A percentile compares a stretch with the other conserved stretches of the same genome.
These are phyloP conservation scores for Phaethon lepturus DNA, from an alignment of 2,113 vertebrate species.

Conservation along the genomic window DNA sequence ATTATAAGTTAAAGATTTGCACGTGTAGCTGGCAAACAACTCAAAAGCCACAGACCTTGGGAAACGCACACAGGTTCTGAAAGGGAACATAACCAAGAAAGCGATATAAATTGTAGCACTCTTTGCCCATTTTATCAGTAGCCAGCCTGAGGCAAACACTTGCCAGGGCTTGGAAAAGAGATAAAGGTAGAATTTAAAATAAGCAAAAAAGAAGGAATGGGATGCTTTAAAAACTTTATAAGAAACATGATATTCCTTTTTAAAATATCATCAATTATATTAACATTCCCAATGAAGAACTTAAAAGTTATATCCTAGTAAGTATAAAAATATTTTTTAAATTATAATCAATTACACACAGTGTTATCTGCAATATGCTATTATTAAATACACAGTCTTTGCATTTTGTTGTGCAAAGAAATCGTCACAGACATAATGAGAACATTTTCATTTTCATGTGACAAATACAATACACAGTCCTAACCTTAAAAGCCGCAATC, in stretches of 20 bases:
- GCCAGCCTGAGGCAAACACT: not conserved
- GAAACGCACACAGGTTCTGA: not conserved
- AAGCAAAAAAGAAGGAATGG: not conserved
- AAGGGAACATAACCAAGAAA: slow-evolving; percentile 1
- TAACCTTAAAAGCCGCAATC: not conserved
- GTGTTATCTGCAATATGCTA: not conserved
- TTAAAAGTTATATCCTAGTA: not conserved
- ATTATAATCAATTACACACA: not conserved
- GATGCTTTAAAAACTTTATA: not conserved
- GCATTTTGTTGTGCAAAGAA: not conserved
- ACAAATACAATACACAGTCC: not conserved
- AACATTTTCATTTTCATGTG: not conserved
- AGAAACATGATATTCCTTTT: not conserved
- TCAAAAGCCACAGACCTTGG: slow-evolving; percentile 5
- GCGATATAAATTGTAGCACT: not conserved
- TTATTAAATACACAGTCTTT: not conserved
- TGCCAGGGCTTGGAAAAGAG: not conserved
- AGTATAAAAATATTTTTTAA: not conserved
- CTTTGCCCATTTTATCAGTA: not conserved
- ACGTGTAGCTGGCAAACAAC: not conserved
- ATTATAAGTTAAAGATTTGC: not conserved
- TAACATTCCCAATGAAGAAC: not conserved
- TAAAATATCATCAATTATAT: not conserved
- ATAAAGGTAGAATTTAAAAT: not conserved
- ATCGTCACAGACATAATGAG: not conserved